These are phyloP conservation scores for Mergus octosetaceus DNA, from an alignment of 2,797 vertebrate genomes.

Conservation along the genomic window DNA sequence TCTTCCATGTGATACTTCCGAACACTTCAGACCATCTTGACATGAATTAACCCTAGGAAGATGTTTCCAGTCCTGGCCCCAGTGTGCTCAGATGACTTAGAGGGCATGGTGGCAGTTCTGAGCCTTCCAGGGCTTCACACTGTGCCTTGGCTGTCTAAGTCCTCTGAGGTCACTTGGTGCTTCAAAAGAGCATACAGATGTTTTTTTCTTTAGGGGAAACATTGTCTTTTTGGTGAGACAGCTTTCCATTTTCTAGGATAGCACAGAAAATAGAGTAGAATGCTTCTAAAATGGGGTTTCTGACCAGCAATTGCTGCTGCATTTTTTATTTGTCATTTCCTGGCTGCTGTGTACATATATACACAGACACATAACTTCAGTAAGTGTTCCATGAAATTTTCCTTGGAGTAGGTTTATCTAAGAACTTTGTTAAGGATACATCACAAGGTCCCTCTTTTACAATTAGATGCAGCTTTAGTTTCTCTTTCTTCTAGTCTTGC, in stretches of 20 bases:
- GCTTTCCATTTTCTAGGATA: not conserved
- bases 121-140: not conserved
- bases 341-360: not conserved
- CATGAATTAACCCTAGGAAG: rapidly evolving
- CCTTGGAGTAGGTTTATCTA: not conserved
- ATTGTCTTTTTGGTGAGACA: not conserved
- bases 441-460: not conserved
- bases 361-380: not conserved
- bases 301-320: not conserved
- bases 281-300: not conserved
- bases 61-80: not conserved
- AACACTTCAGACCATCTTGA: not conserved
- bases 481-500: not conserved
- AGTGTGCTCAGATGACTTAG: not conserved
- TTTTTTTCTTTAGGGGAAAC: not conserved
- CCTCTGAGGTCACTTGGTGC: not conserved
- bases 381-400: not conserved
- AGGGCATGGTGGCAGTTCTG: not conserved
- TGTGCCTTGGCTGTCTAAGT: not conserved
- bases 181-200: not conserved
- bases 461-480: not conserved
- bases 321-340: not conserved
- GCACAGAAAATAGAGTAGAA: not conserved
- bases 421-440: not conserved
- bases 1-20: not conserved